A percentile compares a stretch with the other conserved stretches of the same genome.
phyloP scores from a whole-genome alignment of 1,140 invertebrate genomes.

The Episyrphus balteatus region DNA sequence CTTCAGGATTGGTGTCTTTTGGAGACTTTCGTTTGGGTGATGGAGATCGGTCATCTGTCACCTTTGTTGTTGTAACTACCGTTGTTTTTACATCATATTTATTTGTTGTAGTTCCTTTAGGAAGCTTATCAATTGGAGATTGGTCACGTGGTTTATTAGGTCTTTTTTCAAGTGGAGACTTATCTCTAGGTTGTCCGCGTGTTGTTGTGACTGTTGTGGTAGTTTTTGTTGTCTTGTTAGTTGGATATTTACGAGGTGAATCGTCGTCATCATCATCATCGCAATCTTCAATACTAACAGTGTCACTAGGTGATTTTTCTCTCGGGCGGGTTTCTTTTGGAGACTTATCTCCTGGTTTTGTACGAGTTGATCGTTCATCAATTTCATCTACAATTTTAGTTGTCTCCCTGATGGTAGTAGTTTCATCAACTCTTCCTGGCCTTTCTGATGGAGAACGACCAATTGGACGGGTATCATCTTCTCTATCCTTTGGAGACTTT shows the following conservation, averaged over 20 bases:
- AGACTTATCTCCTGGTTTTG: neutral
- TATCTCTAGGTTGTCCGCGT: neutral
- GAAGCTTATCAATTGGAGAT: too few relatives aligned
- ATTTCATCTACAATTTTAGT: conserved; percentile 12
- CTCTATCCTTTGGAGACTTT: neutral
- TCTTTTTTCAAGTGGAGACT: neutral
- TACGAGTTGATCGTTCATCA: conserved; percentile 13
- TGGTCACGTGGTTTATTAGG: neutral
- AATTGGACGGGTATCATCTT: conserved; percentile 3
- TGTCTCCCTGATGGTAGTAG: conserved; percentile 3
- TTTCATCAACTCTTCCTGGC: conserved; percentile 11
- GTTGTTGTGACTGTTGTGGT: neutral
- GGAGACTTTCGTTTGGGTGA: neutral
- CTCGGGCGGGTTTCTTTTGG: too few relatives aligned
- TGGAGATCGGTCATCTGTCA: neutral
- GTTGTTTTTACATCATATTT: neutral
- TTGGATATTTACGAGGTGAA: neutral
- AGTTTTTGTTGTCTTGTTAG: neutral
- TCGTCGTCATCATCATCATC: too few relatives aligned
- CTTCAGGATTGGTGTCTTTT: neutral
- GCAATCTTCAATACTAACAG: too few relatives aligned
- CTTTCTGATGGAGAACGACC: conserved; percentile 1
- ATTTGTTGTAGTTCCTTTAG: neutral
- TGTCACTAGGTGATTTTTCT: too few relatives aligned
- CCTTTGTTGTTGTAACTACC: too few relatives aligned